Base-by-base conservation (phyloP, 2,888 invertebrate genomes). In the Didymodactylos carnosus region DNA sequence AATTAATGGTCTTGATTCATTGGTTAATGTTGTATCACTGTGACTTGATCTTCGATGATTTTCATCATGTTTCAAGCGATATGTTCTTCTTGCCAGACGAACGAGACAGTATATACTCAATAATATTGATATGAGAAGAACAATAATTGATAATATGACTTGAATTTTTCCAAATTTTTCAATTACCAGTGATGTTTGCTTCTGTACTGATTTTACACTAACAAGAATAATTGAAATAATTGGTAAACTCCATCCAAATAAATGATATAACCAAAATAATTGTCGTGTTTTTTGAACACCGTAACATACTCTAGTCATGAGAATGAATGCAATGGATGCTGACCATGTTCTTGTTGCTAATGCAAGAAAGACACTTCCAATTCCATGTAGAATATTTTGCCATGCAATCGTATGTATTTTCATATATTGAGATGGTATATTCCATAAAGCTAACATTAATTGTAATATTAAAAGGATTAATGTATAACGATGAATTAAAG, bases 401-500 rank as follows among this genome's bases (percentile, higher is more conserved):
- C n/a, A n/a, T n/a, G n/a, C n/a, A n/a, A n/a, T n/a, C n/a, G n/a
- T n/a, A n/a, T 19, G 62, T 8, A 8, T 10, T 8, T 1, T 7
- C 10, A 62, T 10, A 62, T 35, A 62, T 35, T 62, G 62, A 35
- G n/a, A n/a, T 0, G 0, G 8, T 29, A 62, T 62, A 35, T 29
- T 62, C 62, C 62, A 62, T 5, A 62, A 35, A 7, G 62, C 62
- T 10, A n/a, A 11, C n/a, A 62, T 62, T 35, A 62, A 16, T 62
- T 62, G 62, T 10, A 62, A 10, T 11, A 29, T 19, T 35, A 35
- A 29, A n/a, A 62, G 35, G n/a, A 62, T 62, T 19, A 62, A 62
- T 62, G 62, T 62, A 62, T 62, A 62, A 35, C 35, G 29, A 62
- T 62, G 62, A 35, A 62, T 3, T n/a, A 35, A 35, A n/a, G 62